Percentiles rank a stretch among this genome's conserved stretches.
Conservation (phyloP, 2,113 vertebrate species). For the Porphyrio hochstetteri region DNA sequence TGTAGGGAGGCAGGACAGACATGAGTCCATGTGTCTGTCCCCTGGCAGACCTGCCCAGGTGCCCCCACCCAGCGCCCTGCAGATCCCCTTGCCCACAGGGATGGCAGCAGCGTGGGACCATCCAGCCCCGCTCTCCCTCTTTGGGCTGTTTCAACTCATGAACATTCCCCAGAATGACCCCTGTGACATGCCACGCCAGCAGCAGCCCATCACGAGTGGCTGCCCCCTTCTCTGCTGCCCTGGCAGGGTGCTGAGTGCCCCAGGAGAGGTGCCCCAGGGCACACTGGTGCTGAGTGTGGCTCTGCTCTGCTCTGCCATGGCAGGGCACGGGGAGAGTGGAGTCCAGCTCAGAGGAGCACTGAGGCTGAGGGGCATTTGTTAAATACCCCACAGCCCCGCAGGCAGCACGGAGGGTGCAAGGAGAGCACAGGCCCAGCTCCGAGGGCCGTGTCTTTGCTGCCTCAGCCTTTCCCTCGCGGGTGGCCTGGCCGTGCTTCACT, state of each 20-base stretch:
- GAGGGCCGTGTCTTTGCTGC: background rate
- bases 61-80: background rate
- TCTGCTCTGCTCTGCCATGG: background rate
- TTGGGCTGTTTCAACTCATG: background rate
- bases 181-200: background rate
- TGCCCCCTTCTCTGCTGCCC: background rate
- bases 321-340: fast-evolving
- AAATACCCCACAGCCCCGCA: background rate
- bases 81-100: background rate
- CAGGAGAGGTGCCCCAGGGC: background rate
- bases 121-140: background rate
- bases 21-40: background rate
- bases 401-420: background rate
- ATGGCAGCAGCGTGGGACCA: background rate
- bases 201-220: fast-evolving
- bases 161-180: background rate
- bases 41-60: background rate
- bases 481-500: background rate
- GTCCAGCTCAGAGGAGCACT: background rate
- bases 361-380: background rate
- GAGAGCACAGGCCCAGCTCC: background rate
- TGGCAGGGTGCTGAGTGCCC: background rate
- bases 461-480: background rate
- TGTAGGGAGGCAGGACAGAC: fast-evolving
- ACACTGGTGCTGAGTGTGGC: background rate